Evolutionary conservation across 2,888 invertebrate species (phyloP).

Genomic region (Mayetiola destructor): DNA sequence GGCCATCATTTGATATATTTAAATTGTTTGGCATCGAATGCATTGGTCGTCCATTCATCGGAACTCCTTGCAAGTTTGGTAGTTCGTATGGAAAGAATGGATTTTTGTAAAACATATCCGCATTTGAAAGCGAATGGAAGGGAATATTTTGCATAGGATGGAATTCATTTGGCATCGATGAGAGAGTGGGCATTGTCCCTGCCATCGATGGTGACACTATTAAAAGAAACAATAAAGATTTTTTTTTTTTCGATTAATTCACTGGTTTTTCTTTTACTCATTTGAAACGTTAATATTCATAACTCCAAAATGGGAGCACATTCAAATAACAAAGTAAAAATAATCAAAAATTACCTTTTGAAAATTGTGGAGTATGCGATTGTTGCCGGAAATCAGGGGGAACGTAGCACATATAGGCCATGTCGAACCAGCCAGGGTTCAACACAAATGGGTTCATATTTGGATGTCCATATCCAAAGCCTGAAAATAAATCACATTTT

Average conservation of each 20-base stretch:
- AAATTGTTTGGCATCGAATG: conserved; percentile 21
- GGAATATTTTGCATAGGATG: conserved; percentile 20
- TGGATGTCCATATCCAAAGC: conserved; percentile 65
- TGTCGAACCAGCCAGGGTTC: conserved; percentile 73
- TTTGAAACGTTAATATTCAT: neutral
- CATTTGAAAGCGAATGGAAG: conserved; percentile 39
- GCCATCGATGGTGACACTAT: conserved; percentile 37
- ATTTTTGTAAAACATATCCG: conserved; percentile 39
- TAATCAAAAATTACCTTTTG: conserved; percentile 41
- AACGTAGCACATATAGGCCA: conserved; percentile 65
- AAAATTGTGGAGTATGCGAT: conserved; percentile 41
- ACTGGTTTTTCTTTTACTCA: neutral
- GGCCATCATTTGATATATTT: conserved; percentile 18
- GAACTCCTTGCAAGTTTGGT: conserved; percentile 28
- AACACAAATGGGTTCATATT: conserved; percentile 64
- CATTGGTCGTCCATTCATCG: conserved; percentile 18
- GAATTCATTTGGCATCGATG: conserved; percentile 25
- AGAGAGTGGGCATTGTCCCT: conserved; percentile 31
- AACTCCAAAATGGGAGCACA: neutral
- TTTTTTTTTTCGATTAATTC: neutral
- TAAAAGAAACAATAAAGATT: conserved; percentile 18
- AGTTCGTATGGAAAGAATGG: conserved; percentile 46
- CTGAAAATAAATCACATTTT: too few species aligned
- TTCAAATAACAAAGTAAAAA: neutral
- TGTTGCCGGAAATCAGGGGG: conserved; percentile 50